A percentile compares a stretch with the other conserved stretches of the same genome.
phyloP scores from a whole-genome alignment of 1,140 invertebrate genomes.

The Globodera rostochiensis region DNA sequence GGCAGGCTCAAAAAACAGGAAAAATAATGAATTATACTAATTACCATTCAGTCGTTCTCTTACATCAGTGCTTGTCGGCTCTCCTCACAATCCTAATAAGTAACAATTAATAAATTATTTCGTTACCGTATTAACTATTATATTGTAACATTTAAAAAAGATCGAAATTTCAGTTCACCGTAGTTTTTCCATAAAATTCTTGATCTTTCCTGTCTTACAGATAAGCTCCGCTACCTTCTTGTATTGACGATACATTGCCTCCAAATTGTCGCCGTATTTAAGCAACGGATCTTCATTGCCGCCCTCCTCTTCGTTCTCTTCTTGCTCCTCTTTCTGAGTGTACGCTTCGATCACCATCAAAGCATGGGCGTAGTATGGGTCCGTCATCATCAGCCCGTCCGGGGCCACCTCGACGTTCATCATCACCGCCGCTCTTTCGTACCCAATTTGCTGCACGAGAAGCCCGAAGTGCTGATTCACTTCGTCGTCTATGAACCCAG shows the following conservation, averaged over 20 bases:
- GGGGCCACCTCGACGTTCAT: not conserved
- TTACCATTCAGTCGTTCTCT: too few species aligned
- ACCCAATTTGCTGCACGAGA: not conserved
- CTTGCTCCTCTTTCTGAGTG: not conserved
- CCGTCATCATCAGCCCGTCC: not conserved
- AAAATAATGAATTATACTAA: too few species aligned
- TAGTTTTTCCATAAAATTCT: too few species aligned
- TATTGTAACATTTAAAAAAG: too few species aligned
- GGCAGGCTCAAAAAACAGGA: too few species aligned
- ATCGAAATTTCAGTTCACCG: too few species aligned
- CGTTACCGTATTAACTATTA: too few species aligned
- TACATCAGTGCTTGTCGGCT: too few species aligned
- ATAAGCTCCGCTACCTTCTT: not conserved
- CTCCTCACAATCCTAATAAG: too few species aligned
- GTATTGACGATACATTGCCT: not conserved
- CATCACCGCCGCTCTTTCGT: not conserved
- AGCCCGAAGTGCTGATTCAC: not conserved
- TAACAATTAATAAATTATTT: too few species aligned
- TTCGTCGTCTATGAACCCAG: not conserved
- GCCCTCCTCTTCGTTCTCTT: not conserved
- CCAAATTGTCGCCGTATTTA: not conserved
- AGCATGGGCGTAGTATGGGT: not conserved
- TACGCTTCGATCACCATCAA: not conserved
- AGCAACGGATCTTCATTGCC: not conserved
- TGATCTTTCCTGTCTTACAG: too few species aligned